Evolutionary conservation across 2,113 vertebrate species (phyloP).

Genomic region (Ahaetulla prasina): DNA sequence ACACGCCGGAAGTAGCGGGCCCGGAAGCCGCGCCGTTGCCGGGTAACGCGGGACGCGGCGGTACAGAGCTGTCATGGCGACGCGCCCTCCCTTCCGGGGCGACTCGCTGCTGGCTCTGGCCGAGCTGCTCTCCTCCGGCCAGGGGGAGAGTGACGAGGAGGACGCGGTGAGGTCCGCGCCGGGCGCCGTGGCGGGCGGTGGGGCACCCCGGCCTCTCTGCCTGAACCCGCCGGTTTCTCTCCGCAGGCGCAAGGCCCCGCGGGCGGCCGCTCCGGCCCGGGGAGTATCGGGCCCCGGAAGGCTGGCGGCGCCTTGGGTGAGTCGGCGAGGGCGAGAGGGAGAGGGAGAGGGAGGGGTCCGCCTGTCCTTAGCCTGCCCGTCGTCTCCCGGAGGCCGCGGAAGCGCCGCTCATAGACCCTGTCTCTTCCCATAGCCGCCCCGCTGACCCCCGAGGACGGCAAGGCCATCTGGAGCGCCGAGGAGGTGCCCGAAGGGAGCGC

Average conservation of each 20-base stretch:
- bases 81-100: not conserved
- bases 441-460: slow-evolving; percentile 56
- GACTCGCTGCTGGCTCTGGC: slow-evolving; percentile 74
- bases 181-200: not conserved
- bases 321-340: not conserved
- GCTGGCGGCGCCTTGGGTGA: not conserved
- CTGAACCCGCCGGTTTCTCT: not conserved
- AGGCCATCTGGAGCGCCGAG: slow-evolving; percentile 83
- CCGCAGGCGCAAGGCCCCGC: not conserved
- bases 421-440: not conserved
- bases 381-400: not conserved
- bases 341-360: not conserved
- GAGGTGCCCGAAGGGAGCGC: slow-evolving; percentile 82
- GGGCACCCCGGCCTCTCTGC: not conserved
- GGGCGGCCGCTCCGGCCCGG: not conserved
- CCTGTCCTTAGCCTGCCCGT: not conserved
- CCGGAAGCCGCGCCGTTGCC: not conserved
- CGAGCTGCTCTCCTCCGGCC: slow-evolving; percentile 61
- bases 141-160: slow-evolving; percentile 56
- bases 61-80: not conserved
- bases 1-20: not conserved
- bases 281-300: not conserved
- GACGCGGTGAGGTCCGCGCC: not conserved
- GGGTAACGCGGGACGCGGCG: not conserved
- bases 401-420: not conserved